These are phyloP conservation scores for Chloromyia formosa DNA, from an alignment of 2,888 invertebrate species.

Conservation along the genomic window DNA sequence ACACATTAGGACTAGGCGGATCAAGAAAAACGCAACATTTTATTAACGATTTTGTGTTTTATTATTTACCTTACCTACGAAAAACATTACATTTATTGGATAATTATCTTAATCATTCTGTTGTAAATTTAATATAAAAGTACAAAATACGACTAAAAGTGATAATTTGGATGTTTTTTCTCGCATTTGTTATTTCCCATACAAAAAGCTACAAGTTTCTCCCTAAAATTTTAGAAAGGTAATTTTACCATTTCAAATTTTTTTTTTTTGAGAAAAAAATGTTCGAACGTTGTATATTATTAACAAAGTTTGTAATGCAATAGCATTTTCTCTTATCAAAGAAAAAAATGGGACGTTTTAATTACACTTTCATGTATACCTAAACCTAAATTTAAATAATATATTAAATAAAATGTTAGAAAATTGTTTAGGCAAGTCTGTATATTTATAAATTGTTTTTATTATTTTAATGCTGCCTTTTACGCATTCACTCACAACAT, in stretches of 20 bases:
- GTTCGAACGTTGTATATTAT: conserved; percentile 21
- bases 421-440: conserved; percentile 25
- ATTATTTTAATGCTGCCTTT: not conserved
- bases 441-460: not conserved
- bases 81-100: conserved; percentile 36
- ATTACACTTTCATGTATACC: conserved; percentile 16
- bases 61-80: conserved; percentile 41
- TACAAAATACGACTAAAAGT: conserved; percentile 41
- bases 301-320: conserved; percentile 29
- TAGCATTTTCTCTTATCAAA: conserved; percentile 16
- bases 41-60: conserved; percentile 40
- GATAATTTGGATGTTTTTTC: conserved; percentile 17
- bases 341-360: conserved; percentile 22
- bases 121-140: conserved; percentile 41
- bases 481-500: not conserved
- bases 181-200: not conserved
- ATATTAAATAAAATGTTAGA: conserved; percentile 27
- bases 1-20: too few species aligned
- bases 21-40: not conserved
- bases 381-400: conserved; percentile 37
- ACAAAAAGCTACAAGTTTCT: conserved; percentile 20
- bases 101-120: conserved; percentile 30
- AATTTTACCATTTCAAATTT: not conserved
- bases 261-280: conserved; percentile 1
- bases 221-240: not conserved